Evolutionary conservation across 2,797 vertebrate species (phyloP), one percentile per base, ranked within the genome.

Genomic region (Ispidina lecontei): DNA sequence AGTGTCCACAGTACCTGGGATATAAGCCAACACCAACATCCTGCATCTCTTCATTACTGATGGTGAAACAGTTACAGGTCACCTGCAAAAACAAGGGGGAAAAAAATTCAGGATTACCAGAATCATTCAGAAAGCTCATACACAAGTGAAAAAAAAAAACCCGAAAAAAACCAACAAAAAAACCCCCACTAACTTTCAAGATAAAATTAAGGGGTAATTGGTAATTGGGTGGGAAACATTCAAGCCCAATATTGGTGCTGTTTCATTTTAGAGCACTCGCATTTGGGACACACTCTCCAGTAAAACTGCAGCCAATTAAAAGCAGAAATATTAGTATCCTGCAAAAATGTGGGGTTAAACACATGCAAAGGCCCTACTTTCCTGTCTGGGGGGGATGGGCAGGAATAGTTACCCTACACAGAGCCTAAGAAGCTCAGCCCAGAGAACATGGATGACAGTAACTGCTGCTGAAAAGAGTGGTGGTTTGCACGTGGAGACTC

Each of bases 61-160:
- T 98, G 96, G 98, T 99, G 97, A 99, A 99, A 95, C 99, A 99
- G 97, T 99, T 99, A 97, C 99, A 99, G 59, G 98, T 99, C 96
- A 99, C 98, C 99, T 99, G 97, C 92, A 43, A 95, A 95, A 97
- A 98, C 91, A 98, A 97, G 84, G 33, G 37, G 37, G 72, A 39
- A 81, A 76, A 92, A 94, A 94, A 88, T 60, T 80, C 81, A 72
- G 84, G 63, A 92, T 97, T 94, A 97, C 93, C 54, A 94, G 77
- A 93, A 88, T 65, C 39, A 76, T 78, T 95, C 84, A 64, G 77
- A 94, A 95, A 95, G 25, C 55, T 81, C 82, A 64, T 4, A 94
- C 31, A 76, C 62, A 67, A 92, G 44, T 77, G 72, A 92, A 94
- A 78, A 91, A 91, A 81, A 93, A 74, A 21, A 12, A 6, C 10